Evolutionary conservation across 2,888 invertebrate species (phyloP).

Genomic region (Carabus problematicus): DNA sequence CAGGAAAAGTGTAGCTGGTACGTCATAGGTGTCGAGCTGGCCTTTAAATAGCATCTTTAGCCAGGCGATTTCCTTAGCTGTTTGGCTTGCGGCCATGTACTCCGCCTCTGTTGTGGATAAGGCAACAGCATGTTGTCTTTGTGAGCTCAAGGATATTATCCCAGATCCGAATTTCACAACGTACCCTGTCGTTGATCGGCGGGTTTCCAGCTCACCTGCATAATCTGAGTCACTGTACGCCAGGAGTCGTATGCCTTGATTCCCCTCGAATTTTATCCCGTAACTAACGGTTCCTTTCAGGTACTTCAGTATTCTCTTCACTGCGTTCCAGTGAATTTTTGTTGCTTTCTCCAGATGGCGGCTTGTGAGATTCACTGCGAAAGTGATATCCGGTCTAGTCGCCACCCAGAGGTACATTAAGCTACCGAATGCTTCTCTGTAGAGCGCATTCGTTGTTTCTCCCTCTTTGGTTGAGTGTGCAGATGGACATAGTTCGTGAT

Average conservation of each 20-base stretch:
- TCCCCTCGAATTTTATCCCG: slow-evolving; percentile 25
- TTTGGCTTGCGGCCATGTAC: slow-evolving; percentile 48
- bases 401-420: slow-evolving; percentile 45
- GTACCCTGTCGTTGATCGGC: slow-evolving; percentile 22
- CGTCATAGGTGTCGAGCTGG: not conserved
- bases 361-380: slow-evolving; percentile 39
- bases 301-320: slow-evolving; percentile 43
- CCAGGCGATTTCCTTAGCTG: slow-evolving; percentile 49
- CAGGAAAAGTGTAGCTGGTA: too few relatives aligned
- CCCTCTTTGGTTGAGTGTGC: slow-evolving; percentile 1
- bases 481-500: slow-evolving; percentile 12
- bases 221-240: slow-evolving; percentile 44
- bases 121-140: slow-evolving; percentile 48
- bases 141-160: slow-evolving; percentile 47
- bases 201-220: slow-evolving; percentile 38
- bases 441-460: slow-evolving; percentile 36
- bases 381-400: slow-evolving; percentile 45
- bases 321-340: slow-evolving; percentile 34
- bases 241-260: slow-evolving; percentile 1
- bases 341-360: slow-evolving; percentile 15
- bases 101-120: slow-evolving; percentile 49
- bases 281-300: slow-evolving; percentile 35
- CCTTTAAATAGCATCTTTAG: slow-evolving; percentile 43
- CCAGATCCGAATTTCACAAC: slow-evolving; percentile 45
- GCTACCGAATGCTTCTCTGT: slow-evolving; percentile 45